A percentile compares a stretch with the other conserved stretches of the same genome.
phyloP scores from a whole-genome alignment of 2,113 vertebrate species.

The Ailuropoda melanoleuca region DNA sequence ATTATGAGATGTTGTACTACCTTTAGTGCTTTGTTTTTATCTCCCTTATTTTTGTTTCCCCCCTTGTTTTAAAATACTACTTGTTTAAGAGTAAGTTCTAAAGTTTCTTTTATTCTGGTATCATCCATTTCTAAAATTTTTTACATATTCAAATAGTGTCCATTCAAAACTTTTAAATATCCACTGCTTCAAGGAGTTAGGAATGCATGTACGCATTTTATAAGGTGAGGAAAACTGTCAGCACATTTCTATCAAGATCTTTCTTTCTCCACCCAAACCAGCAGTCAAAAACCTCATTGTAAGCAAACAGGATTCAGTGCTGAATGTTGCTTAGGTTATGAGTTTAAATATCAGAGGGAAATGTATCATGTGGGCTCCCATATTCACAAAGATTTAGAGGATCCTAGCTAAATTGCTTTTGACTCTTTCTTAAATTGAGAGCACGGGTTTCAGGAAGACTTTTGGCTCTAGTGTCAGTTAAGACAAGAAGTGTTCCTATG shows the following conservation, averaged over 20 bases:
- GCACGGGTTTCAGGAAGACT: neutral
- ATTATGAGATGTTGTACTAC: neutral
- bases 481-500: neutral
- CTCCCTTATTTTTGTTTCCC: neutral
- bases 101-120: neutral
- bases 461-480: neutral
- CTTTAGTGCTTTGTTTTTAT: neutral
- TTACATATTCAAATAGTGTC: neutral
- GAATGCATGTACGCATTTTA: neutral
- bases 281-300: neutral
- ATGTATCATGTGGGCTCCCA: neutral
- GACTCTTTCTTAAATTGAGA: conserved; percentile 14
- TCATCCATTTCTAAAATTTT: neutral
- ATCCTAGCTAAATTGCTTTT: neutral
- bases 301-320: neutral
- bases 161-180: neutral
- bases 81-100: neutral
- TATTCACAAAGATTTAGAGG: neutral
- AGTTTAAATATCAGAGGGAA: neutral
- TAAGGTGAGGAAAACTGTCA: neutral
- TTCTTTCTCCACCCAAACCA: neutral
- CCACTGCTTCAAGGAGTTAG: neutral
- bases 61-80: neutral
- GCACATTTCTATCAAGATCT: neutral
- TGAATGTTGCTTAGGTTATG: neutral